Percentiles rank a stretch among this genome's conserved stretches.
These are phyloP conservation scores for Sterrhoptilus dennistouni DNA, from an alignment of 2,113 vertebrate species.

Conservation along the genomic window DNA sequence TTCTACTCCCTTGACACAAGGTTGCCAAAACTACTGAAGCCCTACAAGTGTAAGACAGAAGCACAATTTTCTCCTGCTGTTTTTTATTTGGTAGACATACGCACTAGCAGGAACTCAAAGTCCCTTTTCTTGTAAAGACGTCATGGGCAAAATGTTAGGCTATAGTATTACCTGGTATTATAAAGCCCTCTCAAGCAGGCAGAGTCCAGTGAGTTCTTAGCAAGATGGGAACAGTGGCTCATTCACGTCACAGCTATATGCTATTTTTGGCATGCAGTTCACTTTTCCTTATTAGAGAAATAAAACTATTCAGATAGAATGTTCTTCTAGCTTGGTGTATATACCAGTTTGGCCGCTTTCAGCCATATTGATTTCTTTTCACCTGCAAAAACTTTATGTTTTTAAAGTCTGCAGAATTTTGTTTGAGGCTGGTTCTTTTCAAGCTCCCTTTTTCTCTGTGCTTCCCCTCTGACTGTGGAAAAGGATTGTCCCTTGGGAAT, in stretches of 20 bases:
- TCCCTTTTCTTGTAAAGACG: constrained; percentile 41
- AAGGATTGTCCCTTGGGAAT: not conserved
- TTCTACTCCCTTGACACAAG: not conserved
- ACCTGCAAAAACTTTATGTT: not conserved
- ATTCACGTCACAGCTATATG: constrained; percentile 31
- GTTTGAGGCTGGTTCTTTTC: not conserved
- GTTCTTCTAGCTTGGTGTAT: not conserved
- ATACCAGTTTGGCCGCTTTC: not conserved
- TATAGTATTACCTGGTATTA: constrained; percentile 44
- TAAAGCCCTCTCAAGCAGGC: not conserved
- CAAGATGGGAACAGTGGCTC: constrained; percentile 23
- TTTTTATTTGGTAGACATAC: not conserved
- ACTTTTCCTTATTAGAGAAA: constrained; percentile 32
- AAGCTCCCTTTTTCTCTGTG: not conserved
- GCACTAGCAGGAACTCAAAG: constrained; percentile 15
- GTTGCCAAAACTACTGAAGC: not conserved
- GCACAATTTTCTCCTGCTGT: not conserved
- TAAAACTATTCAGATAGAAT: not conserved
- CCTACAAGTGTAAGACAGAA: not conserved
- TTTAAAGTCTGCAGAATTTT: not conserved
- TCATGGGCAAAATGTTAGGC: constrained; percentile 43
- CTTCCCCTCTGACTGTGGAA: not conserved
- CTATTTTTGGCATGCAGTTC: constrained; percentile 23
- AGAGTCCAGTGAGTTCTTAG: constrained; percentile 42
- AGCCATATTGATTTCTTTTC: not conserved